phyloP scores from a whole-genome alignment of 2,888 invertebrate genomes.

The Thera obeliscata region DNA sequence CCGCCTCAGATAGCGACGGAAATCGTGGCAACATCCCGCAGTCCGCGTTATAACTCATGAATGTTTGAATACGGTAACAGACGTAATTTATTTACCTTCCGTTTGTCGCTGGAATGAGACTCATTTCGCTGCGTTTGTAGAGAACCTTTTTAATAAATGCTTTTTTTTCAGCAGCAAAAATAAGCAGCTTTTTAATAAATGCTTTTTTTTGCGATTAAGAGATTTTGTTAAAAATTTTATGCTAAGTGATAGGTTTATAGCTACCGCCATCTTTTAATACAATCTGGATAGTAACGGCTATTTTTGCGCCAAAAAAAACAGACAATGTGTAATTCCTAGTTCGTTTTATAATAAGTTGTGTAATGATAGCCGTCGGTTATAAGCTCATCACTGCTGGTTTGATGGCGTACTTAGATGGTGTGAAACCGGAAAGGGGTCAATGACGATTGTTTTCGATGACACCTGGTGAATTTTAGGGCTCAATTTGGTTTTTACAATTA shows the following conservation, averaged over 20 bases:
- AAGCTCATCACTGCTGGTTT: constrained; percentile 55
- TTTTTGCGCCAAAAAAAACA: constrained; percentile 15
- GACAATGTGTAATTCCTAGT: constrained; percentile 27
- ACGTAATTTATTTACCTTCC: constrained; percentile 49
- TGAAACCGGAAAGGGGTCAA: constrained; percentile 63
- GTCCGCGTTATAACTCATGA: constrained; percentile 53
- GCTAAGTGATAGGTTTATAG: too few species aligned
- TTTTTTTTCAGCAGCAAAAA: too few species aligned
- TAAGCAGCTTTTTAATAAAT: too few species aligned
- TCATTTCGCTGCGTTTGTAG: constrained; percentile 19
- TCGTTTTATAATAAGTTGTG: constrained; percentile 6
- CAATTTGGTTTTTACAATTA: not conserved
- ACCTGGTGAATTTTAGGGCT: constrained; percentile 54
- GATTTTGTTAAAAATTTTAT: too few species aligned
- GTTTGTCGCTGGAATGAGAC: constrained; percentile 37
- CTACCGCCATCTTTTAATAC: too few species aligned
- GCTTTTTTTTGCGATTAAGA: too few species aligned
- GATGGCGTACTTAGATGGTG: constrained; percentile 41
- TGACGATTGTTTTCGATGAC: constrained; percentile 53
- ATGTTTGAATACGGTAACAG: constrained; percentile 55
- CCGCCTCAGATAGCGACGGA: constrained; percentile 44
- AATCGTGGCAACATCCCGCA: constrained; percentile 45
- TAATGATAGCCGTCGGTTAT: constrained; percentile 49
- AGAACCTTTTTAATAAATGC: constrained; percentile 1
- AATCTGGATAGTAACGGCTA: not conserved